Evolutionary conservation across 2,113 vertebrate species (phyloP).

Genomic region (Aphelocoma coerulescens): DNA sequence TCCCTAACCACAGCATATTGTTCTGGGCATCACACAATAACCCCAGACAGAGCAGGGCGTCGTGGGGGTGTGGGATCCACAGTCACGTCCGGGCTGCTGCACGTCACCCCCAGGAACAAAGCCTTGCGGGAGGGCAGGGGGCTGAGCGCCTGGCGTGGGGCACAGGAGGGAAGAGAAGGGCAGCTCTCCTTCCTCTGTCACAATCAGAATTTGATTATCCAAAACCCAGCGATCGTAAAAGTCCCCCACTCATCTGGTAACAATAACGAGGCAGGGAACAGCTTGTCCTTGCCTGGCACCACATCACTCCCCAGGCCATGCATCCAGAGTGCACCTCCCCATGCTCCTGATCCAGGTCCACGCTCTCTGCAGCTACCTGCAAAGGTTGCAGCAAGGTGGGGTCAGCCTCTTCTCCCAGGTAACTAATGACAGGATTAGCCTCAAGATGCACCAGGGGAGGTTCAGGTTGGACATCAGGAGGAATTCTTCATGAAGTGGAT

Average conservation of each 20-base stretch:
- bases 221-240: accelerated
- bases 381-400: neutral
- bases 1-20: slow-evolving; percentile 53
- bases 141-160: neutral
- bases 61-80: neutral
- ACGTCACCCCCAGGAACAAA: neutral
- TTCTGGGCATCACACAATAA: slow-evolving; percentile 28
- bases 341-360: neutral
- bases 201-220: neutral
- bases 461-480: neutral
- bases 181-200: neutral
- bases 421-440: neutral
- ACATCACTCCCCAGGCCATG: neutral
- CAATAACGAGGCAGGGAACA: neutral
- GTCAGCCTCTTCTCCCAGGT: neutral
- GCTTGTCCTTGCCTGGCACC: neutral
- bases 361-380: neutral
- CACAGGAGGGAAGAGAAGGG: neutral
- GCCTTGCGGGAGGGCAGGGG: neutral
- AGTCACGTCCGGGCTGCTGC: neutral
- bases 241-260: slow-evolving; percentile 7
- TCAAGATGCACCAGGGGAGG: neutral
- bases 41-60: neutral
- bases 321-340: neutral
- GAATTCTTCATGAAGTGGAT: neutral